Percentiles rank a stretch among this genome's conserved stretches.
These are phyloP conservation scores for Antigone vipio DNA, from an alignment of 2,113 vertebrate genomes.

Conservation along the genomic window DNA sequence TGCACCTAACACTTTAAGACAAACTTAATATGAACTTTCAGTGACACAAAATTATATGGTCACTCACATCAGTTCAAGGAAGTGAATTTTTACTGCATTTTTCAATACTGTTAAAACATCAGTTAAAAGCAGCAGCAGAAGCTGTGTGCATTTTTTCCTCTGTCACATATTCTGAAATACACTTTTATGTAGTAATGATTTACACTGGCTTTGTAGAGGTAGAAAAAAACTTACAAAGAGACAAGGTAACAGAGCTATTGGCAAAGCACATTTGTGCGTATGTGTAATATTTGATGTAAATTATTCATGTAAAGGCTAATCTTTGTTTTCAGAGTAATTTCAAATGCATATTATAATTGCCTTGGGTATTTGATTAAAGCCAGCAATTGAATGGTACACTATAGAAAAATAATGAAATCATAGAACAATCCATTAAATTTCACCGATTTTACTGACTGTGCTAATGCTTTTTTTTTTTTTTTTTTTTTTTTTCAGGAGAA, in stretches of 20 bases:
- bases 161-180: not conserved
- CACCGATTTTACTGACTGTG: not conserved
- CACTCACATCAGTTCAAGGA: not conserved
- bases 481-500: not conserved
- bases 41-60: not conserved
- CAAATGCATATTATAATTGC: not conserved
- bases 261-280: not conserved
- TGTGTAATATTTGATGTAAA: not conserved
- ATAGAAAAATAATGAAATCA: not conserved
- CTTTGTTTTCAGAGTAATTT: not conserved
- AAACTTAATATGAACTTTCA: not conserved
- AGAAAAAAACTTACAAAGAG: not conserved
- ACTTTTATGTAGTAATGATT: not conserved
- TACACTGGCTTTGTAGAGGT: not conserved
- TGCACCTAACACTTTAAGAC: not conserved
- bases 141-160: not conserved
- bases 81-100: not conserved
- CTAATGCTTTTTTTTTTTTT: not conserved
- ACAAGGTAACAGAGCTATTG: not conserved
- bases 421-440: not conserved
- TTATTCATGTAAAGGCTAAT: not conserved
- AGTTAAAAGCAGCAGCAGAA: not conserved
- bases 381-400: not conserved
- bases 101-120: not conserved
- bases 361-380: not conserved